Conservation (phyloP, 2,888 invertebrate species). For the Cosmia pyralina region DNA sequence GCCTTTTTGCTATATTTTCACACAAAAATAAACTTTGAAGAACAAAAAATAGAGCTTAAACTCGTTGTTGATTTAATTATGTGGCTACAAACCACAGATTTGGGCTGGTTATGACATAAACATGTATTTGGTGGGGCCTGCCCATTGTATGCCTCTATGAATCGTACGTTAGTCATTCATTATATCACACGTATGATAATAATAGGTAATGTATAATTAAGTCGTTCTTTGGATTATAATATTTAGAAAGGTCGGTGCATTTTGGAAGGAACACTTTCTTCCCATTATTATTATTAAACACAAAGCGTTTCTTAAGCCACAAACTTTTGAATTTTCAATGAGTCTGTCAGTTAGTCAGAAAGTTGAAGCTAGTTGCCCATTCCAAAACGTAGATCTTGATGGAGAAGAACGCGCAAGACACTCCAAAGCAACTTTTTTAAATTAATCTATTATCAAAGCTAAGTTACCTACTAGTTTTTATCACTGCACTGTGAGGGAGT, state of each 20-base stretch:
- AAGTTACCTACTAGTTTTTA: no score
- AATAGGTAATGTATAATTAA: conserved; percentile 56
- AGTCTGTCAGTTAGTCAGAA: neutral
- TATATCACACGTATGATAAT: conserved; percentile 53
- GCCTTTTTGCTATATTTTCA: conserved; percentile 52
- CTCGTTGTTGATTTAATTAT: conserved; percentile 62
- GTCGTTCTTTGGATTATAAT: conserved; percentile 41
- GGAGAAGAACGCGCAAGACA: neutral
- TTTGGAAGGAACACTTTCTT: conserved; percentile 2
- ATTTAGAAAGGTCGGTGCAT: conserved; percentile 18
- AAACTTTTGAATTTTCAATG: neutral
- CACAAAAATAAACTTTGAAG: conserved; percentile 59
- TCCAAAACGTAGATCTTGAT: neutral
- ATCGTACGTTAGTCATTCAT: conserved; percentile 62
- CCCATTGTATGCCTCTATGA: conserved; percentile 62
- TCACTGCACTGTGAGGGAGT: neutral
- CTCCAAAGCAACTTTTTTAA: neutral
- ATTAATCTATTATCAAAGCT: neutral
- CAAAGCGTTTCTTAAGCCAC: neutral
- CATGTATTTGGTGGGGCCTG: conserved; percentile 75
- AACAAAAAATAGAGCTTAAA: conserved; percentile 55
- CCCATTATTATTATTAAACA: neutral
- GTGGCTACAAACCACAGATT: conserved; percentile 60
- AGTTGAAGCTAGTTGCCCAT: neutral
- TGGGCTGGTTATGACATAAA: conserved; percentile 71